These are phyloP conservation scores for Euclidia mi DNA, from an alignment of 2,888 invertebrate genomes.

Conservation along the genomic window DNA sequence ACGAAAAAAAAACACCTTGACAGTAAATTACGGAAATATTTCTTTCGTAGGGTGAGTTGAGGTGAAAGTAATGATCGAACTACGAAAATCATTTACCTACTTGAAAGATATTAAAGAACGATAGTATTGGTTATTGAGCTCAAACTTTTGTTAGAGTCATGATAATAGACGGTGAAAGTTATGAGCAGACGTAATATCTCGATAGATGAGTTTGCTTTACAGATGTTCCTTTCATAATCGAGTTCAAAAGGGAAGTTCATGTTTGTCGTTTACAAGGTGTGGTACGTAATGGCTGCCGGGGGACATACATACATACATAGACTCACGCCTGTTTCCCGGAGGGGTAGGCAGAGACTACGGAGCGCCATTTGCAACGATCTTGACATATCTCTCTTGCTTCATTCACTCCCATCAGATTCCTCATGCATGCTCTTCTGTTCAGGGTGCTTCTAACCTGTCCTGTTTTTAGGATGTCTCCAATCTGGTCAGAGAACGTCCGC, in stretches of 20 bases:
- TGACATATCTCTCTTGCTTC: no score
- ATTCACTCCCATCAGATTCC: no score
- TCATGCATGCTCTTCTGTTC: no score
- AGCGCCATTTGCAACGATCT: no score
- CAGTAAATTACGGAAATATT: slow-evolving; percentile 42
- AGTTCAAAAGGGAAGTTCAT: neutral
- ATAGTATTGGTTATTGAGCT: slow-evolving; percentile 69
- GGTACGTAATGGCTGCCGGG: no score
- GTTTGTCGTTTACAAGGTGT: no score
- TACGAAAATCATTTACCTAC: slow-evolving; percentile 70
- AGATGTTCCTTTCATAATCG: slow-evolving; percentile 8
- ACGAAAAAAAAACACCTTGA: slow-evolving; percentile 40
- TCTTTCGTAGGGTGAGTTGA: slow-evolving; percentile 47
- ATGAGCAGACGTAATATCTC: slow-evolving; percentile 52
- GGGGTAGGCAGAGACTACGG: no score
- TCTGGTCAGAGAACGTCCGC: no score
- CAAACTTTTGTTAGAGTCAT: slow-evolving; percentile 66
- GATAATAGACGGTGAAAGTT: slow-evolving; percentile 56
- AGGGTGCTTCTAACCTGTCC: no score
- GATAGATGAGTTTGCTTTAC: slow-evolving; percentile 36
- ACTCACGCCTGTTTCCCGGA: no score
- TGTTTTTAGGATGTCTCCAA: no score
- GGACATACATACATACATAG: no score
- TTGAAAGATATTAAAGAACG: slow-evolving; percentile 67
- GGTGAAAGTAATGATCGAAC: slow-evolving; percentile 68